Conservation (phyloP, 2,888 invertebrate species). For the Serripes groenlandicus region DNA sequence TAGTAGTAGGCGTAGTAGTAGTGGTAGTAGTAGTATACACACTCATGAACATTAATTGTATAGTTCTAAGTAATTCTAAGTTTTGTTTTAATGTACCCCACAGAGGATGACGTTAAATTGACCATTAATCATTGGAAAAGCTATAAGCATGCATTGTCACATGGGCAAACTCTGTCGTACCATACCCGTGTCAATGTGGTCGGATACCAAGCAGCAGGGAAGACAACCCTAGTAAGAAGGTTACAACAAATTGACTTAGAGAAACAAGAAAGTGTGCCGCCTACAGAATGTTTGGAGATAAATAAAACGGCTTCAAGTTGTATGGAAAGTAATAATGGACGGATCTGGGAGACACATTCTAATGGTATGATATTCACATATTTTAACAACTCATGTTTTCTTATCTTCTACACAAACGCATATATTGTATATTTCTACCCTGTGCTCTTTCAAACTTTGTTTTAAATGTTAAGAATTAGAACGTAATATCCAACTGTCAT, state of each 20-base stretch:
- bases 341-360: constrained; percentile 21
- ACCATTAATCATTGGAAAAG: not conserved
- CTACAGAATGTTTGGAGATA: constrained; percentile 37
- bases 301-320: constrained; percentile 23
- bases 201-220: constrained; percentile 41
- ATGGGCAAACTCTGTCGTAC: constrained; percentile 25
- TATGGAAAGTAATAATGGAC: constrained; percentile 7
- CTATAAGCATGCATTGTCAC: not conserved
- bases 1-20: too few species aligned
- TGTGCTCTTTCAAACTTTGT: too few species aligned
- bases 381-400: too few species aligned
- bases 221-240: constrained; percentile 40
- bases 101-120: too few species aligned
- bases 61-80: too few species aligned
- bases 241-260: constrained; percentile 5
- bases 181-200: constrained; percentile 43
- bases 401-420: too few species aligned
- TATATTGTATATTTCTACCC: too few species aligned
- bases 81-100: too few species aligned
- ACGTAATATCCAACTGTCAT: too few species aligned
- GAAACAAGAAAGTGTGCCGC: not conserved
- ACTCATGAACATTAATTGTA: too few species aligned
- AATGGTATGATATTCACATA: constrained; percentile 16
- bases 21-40: too few species aligned
- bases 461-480: too few species aligned